Evolutionary conservation across 2,888 invertebrate species (phyloP), one percentile per base, ranked within the genome.

Genomic region (Cryptus viduatorius): DNA sequence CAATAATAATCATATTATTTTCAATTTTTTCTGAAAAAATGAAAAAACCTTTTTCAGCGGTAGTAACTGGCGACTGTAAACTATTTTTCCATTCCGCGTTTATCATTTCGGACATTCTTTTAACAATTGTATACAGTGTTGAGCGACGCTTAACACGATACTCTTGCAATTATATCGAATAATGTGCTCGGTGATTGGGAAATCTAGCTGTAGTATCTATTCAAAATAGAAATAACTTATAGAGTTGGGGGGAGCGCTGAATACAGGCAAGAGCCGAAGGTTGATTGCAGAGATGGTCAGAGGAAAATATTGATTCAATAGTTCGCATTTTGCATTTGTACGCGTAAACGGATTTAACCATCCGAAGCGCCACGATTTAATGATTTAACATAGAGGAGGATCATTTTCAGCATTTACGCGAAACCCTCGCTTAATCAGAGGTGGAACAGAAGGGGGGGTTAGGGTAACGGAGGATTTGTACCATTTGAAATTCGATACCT

Each of bases 401-500:
- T 56, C 50, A 77, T 82, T 77, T 78, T 78, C 78, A 19, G 44
- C 72, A 53, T 42, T 83, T 77, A 78, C 42, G 50, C 77, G 76
- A 50, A 77, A 68, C 68, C 78, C 79, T 64, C 44, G 83, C 81
- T 89, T 84, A 86, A 88, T 87, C 86, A 87, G 79, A 10, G 59
- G 86, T 84, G 78, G 44, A 37, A 8, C 37, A 37, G 5, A 7
- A 8, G 37, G 4, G 5, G 37, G 8, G 37, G 37, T 0, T 0
- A 37, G 37, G 5, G 8, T 7, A 37, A 81, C 85, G 61, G 31
- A 79, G 79, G 80, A 86, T 87, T 87, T 82, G 79, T 72, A 53
- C 61, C 84, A 85, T 86, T 87, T 81, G 84, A 80, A 86, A 81
- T 37, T 81, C 83, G 87, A 88, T 86, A 86, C 82, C 86, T 81